Conservation (phyloP, 1,140 invertebrate genomes). For the Cydia amplana region DNA sequence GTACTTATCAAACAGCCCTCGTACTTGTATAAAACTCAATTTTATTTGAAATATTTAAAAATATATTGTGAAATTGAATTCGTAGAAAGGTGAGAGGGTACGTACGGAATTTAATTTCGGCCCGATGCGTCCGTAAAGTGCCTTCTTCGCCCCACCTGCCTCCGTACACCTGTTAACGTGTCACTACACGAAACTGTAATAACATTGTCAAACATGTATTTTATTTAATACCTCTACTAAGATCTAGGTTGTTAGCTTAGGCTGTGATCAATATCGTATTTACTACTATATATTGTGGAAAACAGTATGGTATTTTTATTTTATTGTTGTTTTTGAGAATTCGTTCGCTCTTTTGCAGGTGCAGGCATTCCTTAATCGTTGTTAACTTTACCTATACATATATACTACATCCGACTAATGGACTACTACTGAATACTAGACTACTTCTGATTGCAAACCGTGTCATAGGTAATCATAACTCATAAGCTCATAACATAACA, state of each 20-base stretch:
- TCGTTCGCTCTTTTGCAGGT: too few relatives aligned
- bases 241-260: background rate
- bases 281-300: background rate
- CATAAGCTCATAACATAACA: too few relatives aligned
- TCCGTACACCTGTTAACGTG: slow-evolving; percentile 34
- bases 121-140: slow-evolving; percentile 42
- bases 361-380: too few relatives aligned
- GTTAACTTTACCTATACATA: too few relatives aligned
- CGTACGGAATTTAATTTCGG: slow-evolving; percentile 55
- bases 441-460: too few relatives aligned
- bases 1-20: too few relatives aligned
- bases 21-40: background rate
- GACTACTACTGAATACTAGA: too few relatives aligned
- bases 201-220: slow-evolving; percentile 12
- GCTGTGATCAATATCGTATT: background rate
- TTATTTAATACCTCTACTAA: background rate
- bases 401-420: too few relatives aligned
- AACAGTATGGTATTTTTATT: background rate
- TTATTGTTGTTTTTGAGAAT: background rate
- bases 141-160: slow-evolving; percentile 39
- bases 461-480: too few relatives aligned
- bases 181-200: slow-evolving; percentile 12
- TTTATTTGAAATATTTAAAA: slow-evolving; percentile 35
- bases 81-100: slow-evolving; percentile 41
- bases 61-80: slow-evolving; percentile 46